Base-by-base conservation (phyloP, 1,140 invertebrate species). In the Eumeta japonica region DNA sequence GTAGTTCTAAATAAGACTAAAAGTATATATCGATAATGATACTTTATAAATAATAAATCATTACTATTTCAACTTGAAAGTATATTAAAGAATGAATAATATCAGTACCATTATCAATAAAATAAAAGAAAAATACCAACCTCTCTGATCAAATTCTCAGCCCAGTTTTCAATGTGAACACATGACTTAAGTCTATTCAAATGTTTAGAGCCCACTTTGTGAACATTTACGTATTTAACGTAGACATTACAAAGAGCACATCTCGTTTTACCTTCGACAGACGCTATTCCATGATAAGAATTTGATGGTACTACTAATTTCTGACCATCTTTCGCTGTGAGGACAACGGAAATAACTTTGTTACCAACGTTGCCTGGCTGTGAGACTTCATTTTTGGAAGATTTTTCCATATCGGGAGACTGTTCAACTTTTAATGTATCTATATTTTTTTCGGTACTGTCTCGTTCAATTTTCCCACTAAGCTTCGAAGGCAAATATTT, bases 101-200 rank as follows among this genome's bases (percentile, higher is more conserved):
- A 19, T 2, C 11, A 14, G 16, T n/a, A 16, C 10, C 2, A 16
- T 20, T 27, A n/a, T 24, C 12, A 15, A 3, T 18, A 16, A 16
- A 16, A 32, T 5, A 38, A 12, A 41, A 12, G 31, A 13, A 12
- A 16, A 13, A 17, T 27, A 35, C 24, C 31, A 46, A 64, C 61
- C 53, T 58, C 50, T 39, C 58, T 40, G 28, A 64, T 42, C 5
- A 64, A 47, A 51, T 62, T 56, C n/a, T 53, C 49, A 7, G 32
- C 35, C 11, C 45, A 50, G 7, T 51, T 48, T 32, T 57, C 55
- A 9, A 49, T 24, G 35, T 52, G 53, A 3, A 55, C 52, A 39
- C 48, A 52, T 4, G 16, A 28, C 12, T 37, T 37, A 4, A 60
- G 16, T 3, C 42, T 24, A n/a, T 42, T 46, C 28, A 39, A 41